phyloP scores from a whole-genome alignment of 2,113 vertebrate species.

The Dunckerocampus dactyliophorus region DNA sequence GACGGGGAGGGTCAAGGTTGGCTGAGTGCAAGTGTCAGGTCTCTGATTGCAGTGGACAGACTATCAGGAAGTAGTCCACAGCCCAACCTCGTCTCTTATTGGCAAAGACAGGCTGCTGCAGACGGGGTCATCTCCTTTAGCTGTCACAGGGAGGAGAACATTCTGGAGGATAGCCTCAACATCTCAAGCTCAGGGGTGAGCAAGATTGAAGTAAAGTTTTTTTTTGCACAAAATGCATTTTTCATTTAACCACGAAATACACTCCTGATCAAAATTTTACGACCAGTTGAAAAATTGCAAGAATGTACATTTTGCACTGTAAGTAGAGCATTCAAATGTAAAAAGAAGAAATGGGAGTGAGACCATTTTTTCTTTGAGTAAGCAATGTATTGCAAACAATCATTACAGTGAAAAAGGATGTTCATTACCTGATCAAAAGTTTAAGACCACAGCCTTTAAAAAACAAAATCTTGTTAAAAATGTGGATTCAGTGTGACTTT shows the following conservation, averaged over 20 bases:
- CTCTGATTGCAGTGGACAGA: constrained; percentile 51
- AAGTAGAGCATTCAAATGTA: too few species aligned
- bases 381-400: background rate
- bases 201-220: background rate
- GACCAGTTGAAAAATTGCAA: background rate
- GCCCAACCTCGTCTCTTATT: constrained; percentile 31
- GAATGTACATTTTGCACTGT: too few species aligned
- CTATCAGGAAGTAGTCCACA: constrained; percentile 33
- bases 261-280: background rate
- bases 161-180: constrained; percentile 11
- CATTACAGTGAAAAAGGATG: too few species aligned
- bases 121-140: constrained; percentile 27
- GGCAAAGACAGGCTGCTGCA: constrained; percentile 23
- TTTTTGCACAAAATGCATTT: background rate
- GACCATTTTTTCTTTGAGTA: too few species aligned
- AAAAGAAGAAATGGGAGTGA: too few species aligned
- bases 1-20: constrained; percentile 42
- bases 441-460: too few species aligned
- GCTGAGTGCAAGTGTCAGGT: constrained; percentile 28
- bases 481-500: too few species aligned
- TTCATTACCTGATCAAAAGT: too few species aligned
- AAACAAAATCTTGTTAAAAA: too few species aligned
- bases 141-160: constrained; percentile 37
- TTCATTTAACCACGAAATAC: too few species aligned
- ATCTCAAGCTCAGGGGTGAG: background rate